Percentiles rank a stretch among this genome's conserved stretches.
Evolutionary conservation across 1,140 invertebrate genomes (phyloP).

Genomic region (Lepidurus couesii): DNA sequence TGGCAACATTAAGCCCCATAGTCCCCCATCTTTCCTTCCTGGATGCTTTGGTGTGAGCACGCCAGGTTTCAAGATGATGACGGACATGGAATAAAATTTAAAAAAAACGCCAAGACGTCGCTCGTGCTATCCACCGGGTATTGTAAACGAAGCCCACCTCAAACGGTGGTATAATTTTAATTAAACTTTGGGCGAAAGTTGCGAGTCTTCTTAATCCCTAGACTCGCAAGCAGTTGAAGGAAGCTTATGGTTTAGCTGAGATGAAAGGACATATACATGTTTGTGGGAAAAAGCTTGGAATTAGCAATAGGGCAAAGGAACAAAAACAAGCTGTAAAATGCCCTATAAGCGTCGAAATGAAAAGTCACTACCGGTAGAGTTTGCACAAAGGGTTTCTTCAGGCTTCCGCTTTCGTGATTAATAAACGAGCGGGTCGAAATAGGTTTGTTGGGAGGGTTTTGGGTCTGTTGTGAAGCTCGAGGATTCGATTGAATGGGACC

Average conservation of each 20-base stretch:
- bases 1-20: neutral
- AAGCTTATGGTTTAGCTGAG: constrained; percentile 3
- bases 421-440: no score
- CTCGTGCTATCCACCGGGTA: no score
- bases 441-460: no score
- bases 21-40: neutral
- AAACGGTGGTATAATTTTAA: neutral
- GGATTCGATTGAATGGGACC: no score
- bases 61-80: neutral
- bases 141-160: neutral
- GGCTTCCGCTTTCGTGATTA: no score
- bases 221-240: neutral
- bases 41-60: neutral
- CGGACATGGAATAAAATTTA: no score
- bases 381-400: no score
- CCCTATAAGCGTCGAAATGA: no score
- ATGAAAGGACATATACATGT: neutral
- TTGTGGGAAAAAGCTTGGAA: neutral
- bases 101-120: no score
- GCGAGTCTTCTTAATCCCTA: neutral
- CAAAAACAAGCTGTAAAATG: no score
- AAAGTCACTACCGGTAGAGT: no score
- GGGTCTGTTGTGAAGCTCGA: no score
- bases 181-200: neutral
- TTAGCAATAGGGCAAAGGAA: neutral